phyloP scores from a whole-genome alignment of 2,888 invertebrate genomes.

The Drosophila lutescens region DNA sequence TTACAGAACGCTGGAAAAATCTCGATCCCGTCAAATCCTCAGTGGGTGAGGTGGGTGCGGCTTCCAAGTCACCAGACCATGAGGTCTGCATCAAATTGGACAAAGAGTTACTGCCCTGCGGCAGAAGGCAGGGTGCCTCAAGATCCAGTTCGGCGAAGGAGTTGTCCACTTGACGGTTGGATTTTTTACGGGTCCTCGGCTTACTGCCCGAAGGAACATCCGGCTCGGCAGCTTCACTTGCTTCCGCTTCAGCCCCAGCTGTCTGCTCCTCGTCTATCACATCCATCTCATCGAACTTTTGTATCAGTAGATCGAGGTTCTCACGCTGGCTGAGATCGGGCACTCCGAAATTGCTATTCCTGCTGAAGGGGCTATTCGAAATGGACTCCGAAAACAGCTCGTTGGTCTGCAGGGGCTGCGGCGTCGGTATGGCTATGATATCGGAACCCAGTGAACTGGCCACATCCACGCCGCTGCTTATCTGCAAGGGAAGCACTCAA shows the following conservation, averaged over 20 bases:
- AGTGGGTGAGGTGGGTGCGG: slow-evolving; percentile 48
- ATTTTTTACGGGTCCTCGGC: slow-evolving; percentile 43
- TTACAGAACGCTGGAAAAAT: slow-evolving; percentile 80
- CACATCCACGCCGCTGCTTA: slow-evolving; percentile 91
- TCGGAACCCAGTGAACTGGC: slow-evolving; percentile 87
- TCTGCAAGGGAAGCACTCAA: slow-evolving; percentile 72
- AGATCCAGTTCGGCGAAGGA: slow-evolving; percentile 21
- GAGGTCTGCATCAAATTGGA: slow-evolving; percentile 83
- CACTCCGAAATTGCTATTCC: slow-evolving; percentile 78
- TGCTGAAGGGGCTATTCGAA: slow-evolving; percentile 83
- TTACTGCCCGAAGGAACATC: slow-evolving; percentile 14
- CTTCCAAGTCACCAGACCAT: slow-evolving; percentile 80
- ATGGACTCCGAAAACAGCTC: slow-evolving; percentile 83
- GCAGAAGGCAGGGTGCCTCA: slow-evolving; percentile 26
- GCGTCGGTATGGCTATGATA: slow-evolving; percentile 82
- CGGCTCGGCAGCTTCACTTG: slow-evolving; percentile 12
- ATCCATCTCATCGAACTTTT: slow-evolving; percentile 84
- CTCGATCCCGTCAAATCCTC: slow-evolving; percentile 48
- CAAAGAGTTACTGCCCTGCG: slow-evolving; percentile 76
- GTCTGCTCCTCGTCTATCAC: slow-evolving; percentile 84
- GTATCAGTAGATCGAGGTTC: slow-evolving; percentile 82
- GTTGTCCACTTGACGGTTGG: slow-evolving; percentile 50
- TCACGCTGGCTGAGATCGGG: slow-evolving; percentile 79
- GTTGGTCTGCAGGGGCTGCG: slow-evolving; percentile 81
- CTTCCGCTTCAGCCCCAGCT: background rate